A percentile compares a stretch with the other conserved stretches of the same genome.
Evolutionary conservation across 2,797 vertebrate genomes (phyloP).

Genomic region (Pseudopleuronectes americanus): DNA sequence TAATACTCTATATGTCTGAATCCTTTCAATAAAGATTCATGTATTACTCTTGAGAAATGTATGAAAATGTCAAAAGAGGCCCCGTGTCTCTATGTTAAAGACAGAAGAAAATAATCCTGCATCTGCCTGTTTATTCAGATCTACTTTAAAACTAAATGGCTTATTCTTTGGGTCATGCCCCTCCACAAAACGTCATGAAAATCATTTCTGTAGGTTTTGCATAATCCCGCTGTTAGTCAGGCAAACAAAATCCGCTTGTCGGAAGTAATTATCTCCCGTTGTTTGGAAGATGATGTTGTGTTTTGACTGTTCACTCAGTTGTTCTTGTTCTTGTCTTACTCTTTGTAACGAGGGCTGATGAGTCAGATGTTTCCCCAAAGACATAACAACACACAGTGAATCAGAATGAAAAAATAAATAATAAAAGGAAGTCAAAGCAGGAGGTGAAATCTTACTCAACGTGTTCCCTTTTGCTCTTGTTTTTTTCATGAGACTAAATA

Average conservation of each 20-base stretch:
- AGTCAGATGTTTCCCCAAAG: not conserved
- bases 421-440: not conserved
- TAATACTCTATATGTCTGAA: too few relatives aligned
- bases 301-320: not conserved
- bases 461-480: not conserved
- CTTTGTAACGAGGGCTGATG: not conserved
- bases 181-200: too few relatives aligned
- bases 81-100: too few relatives aligned
- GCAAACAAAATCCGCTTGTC: not conserved
- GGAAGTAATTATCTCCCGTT: not conserved
- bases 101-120: too few relatives aligned
- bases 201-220: not conserved
- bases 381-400: not conserved
- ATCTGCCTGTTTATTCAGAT: too few relatives aligned
- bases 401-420: not conserved
- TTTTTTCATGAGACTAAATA: not conserved
- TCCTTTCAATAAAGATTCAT: too few relatives aligned
- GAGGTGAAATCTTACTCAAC: not conserved
- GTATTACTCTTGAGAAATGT: too few relatives aligned
- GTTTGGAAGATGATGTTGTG: not conserved
- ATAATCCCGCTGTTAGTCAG: not conserved
- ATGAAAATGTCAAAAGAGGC: too few relatives aligned
- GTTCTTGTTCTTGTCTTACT: not conserved
- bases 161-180: too few relatives aligned
- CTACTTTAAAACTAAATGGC: too few relatives aligned